phyloP scores from a whole-genome alignment of 2,797 vertebrate genomes.

The Eutrigla gurnardus region DNA sequence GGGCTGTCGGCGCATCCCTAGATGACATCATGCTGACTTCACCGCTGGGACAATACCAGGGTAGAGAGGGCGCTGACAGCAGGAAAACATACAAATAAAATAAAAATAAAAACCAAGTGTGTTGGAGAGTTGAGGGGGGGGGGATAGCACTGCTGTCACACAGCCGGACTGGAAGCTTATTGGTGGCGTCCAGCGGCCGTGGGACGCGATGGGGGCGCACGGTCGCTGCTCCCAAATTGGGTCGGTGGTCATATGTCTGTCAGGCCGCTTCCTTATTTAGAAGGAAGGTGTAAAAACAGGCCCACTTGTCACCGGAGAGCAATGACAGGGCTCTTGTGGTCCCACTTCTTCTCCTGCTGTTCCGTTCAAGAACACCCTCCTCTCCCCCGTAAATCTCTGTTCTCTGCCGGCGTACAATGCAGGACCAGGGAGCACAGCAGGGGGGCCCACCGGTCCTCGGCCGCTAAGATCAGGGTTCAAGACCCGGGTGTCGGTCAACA shows the following conservation, averaged over 20 bases:
- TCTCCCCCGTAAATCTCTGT: conserved; percentile 28
- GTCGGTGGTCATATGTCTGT: conserved; percentile 83
- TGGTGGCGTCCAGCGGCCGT: conserved; percentile 73
- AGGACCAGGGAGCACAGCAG: conserved; percentile 5
- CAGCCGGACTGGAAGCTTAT: conserved; percentile 73
- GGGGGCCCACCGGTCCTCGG: background rate
- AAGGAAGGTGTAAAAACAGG: conserved; percentile 90
- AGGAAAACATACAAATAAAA: conserved; percentile 69
- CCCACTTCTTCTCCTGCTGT: conserved; percentile 71
- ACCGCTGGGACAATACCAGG: conserved; percentile 68
- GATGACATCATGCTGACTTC: conserved; percentile 89
- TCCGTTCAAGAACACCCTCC: conserved; percentile 49
- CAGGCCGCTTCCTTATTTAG: conserved; percentile 91
- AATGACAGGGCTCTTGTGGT: conserved; percentile 78
- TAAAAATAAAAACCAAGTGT: conserved; percentile 30
- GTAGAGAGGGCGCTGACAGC: conserved; percentile 55
- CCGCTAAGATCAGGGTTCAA: conserved; percentile 44
- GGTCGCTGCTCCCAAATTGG: conserved; percentile 86
- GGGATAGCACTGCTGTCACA: conserved; percentile 73
- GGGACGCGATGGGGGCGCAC: conserved; percentile 70
- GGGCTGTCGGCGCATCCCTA: conserved; percentile 64
- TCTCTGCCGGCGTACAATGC: conserved; percentile 19
- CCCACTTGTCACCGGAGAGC: conserved; percentile 86
- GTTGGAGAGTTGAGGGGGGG: conserved; percentile 57
- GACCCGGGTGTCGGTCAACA: conserved; percentile 11